Evolutionary conservation across 2,797 vertebrate genomes (phyloP), one percentile per base, ranked within the genome.

Genomic region (Propithecus perrieri): DNA sequence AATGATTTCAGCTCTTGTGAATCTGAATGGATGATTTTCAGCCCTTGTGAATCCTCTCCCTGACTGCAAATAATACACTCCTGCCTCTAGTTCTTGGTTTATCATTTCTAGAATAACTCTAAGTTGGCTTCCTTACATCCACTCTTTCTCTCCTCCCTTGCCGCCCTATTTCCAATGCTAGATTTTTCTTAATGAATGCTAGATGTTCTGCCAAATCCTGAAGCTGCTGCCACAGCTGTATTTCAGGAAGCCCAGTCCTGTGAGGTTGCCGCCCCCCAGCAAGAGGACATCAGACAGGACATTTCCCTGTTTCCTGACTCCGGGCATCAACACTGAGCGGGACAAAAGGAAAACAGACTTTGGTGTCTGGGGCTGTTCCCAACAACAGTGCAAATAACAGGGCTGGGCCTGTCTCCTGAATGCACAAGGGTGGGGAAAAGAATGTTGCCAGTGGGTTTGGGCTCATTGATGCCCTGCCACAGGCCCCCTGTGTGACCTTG

Each of bases 251-350:
- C 80, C 85, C 81, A 20, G 38, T 50, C 75, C 85, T 85, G 30
- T 33, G 72, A 92, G 74, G 46, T 38, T 41, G 65, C 92, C 4
- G 0, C 72, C 14, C 33, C 0, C 50, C 14, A 7, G 15, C 30
- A 57, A 38, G 79, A 88, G 53, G 50, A 65, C 5, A 1, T 85
- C 38, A 80, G 85, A 84, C 59, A 71, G 72, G 88, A 72, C 85
- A 96, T 46, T 84, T 96, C 89, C 95, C 94, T 6, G 4, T 71
- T 95, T 97, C 95, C 93, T 85, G 94, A 93, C 84, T 94, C 86
- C 86, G 78, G 93, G 43, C 89, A 91, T 53, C 79, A 24, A 2
- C 2, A 0, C 53, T 17, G 89, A 89, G 90, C 75, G 59, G 78
- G 26, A 94, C 63, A 85, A 78, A 95, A 79, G 85, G 59, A 87